Evolutionary conservation across 2,888 invertebrate genomes (phyloP), one percentile per base, ranked within the genome.

Genomic region (Clanis bilineata): DNA sequence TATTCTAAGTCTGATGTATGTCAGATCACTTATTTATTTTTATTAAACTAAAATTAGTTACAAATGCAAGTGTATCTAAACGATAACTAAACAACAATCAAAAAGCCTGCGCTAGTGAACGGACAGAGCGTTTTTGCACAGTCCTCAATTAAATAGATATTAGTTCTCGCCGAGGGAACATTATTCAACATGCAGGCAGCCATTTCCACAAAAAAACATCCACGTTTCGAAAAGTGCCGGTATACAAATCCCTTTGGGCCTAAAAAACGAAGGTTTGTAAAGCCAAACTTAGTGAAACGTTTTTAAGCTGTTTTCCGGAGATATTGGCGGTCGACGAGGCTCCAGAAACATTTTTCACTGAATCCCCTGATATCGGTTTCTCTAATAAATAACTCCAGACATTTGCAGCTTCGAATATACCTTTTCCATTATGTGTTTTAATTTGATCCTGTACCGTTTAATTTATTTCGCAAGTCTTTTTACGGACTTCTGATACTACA

Each of bases 221-320:
- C 67, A 68, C 68, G 70, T 73, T 51, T 71, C 69, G 67, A 71
- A 79, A 72, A 74, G 73, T 71, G 70, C 70, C 71, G 70, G 74
- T 75, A 78, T 70, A 77, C 73, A 81, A 82, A 83, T 81, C 79
- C 79, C 73, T 74, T 73, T 67, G 71, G 76, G 73, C 73, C 72
- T 75, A 81, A 83, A 84, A 85, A 83, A 79, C 77, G 79, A 77
- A 79, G 79, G 78, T 80, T 81, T 79, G 70, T 68, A 79, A 80
- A 77, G 71, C 74, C 76, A 76, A 84, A 81, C 73, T 83, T 79
- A 79, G 77, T 75, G 66, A 78, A 79, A 72, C 75, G 83, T 80
- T 84, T 84, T 86, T 82, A 86, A 83, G 82, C 82, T 79, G 76
- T 79, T 79, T 79, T 65, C 71, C 67, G 70, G 80, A 85, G 81